phyloP scores from a whole-genome alignment of 2,797 vertebrate species.

The Gadopsis marmoratus region DNA sequence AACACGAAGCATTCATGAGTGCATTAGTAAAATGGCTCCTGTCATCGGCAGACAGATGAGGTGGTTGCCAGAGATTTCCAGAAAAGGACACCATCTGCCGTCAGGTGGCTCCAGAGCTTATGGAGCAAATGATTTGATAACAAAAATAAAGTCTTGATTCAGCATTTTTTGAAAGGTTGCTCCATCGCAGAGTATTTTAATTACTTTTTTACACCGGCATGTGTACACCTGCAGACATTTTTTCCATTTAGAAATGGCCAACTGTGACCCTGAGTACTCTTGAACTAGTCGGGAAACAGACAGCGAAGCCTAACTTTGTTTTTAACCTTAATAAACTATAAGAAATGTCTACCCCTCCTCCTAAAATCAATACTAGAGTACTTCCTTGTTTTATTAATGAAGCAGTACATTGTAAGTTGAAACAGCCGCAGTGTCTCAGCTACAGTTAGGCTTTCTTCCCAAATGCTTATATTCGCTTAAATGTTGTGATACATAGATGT shows the following conservation, averaged over 20 bases:
- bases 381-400: background rate
- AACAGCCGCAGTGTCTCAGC: background rate
- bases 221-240: background rate
- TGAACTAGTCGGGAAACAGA: background rate
- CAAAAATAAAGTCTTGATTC: constrained; percentile 49
- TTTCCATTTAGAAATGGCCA: constrained; percentile 4
- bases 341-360: background rate
- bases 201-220: constrained; percentile 9
- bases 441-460: background rate
- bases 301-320: background rate
- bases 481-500: background rate
- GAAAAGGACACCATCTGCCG: constrained; percentile 75
- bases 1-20: constrained; percentile 67
- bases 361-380: background rate
- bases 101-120: constrained; percentile 37
- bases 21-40: constrained; percentile 76
- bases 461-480: background rate
- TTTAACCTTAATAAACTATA: background rate
- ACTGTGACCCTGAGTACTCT: background rate
- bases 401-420: background rate
- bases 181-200: constrained; percentile 20
- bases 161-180: constrained; percentile 44
- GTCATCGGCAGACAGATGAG: constrained; percentile 73
- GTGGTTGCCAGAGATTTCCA: constrained; percentile 54
- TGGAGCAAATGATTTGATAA: constrained; percentile 53